Evolutionary conservation across 2,113 vertebrate species (phyloP).

Genomic region (Spizaetus ornatus): DNA sequence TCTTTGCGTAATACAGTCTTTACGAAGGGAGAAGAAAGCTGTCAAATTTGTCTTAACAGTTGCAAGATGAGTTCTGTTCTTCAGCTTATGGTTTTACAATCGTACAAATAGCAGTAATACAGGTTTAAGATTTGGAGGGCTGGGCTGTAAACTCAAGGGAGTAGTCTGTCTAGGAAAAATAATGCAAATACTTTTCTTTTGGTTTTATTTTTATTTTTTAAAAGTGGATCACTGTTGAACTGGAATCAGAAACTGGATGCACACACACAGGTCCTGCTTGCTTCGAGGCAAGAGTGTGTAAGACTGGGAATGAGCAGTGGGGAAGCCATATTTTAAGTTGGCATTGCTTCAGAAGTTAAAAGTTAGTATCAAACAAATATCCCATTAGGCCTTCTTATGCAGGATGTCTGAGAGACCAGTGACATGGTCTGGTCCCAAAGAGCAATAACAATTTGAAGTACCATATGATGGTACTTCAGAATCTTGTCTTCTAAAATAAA

Average conservation of each 20-base stretch:
- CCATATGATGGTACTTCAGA: not conserved
- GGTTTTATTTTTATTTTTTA: not conserved
- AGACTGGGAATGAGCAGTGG: not conserved
- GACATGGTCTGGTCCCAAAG: not conserved
- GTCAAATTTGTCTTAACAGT: not conserved
- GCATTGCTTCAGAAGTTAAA: not conserved
- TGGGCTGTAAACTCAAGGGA: not conserved
- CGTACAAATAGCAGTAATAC: not conserved
- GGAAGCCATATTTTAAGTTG: not conserved
- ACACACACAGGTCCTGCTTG: not conserved
- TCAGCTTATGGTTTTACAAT: not conserved
- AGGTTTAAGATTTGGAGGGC: not conserved
- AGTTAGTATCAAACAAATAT: not conserved
- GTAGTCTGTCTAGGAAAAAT: not conserved
- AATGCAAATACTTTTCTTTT: not conserved
- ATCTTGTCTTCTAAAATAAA: not conserved
- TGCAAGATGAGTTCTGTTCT: not conserved
- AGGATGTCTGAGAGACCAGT: not conserved
- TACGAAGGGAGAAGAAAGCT: not conserved
- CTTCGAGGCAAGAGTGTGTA: not conserved
- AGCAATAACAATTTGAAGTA: not conserved
- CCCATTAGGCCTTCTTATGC: not conserved
- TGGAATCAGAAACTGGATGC: not conserved
- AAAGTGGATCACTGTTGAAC: not conserved
- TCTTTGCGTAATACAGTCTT: not conserved